These are phyloP conservation scores for Pseudomyrmex gracilis DNA, from an alignment of 1,140 invertebrate genomes.

Conservation along the genomic window DNA sequence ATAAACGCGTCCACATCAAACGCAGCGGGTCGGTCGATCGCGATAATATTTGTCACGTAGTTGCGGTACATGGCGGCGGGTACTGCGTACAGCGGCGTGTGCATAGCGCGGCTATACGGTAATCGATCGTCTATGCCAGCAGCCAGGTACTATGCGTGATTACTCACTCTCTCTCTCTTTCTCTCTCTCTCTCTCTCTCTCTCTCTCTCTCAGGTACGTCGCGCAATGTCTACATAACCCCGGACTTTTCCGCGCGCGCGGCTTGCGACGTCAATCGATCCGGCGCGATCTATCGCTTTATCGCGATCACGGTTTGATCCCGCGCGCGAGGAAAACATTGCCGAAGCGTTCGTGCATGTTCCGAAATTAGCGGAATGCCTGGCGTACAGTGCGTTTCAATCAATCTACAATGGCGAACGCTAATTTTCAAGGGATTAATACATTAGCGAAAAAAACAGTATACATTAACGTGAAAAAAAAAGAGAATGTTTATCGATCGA, in stretches of 20 bases:
- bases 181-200: too few species aligned
- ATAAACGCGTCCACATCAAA: constrained; percentile 77
- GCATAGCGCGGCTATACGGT: constrained; percentile 69
- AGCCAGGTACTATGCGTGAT: constrained; percentile 67
- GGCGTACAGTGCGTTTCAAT: background rate
- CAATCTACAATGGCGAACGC: background rate
- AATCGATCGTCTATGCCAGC: constrained; percentile 71
- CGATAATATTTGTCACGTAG: constrained; percentile 78
- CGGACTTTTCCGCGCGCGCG: constrained; percentile 59
- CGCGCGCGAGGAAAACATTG: background rate
- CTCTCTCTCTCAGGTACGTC: constrained; percentile 67
- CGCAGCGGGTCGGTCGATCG: constrained; percentile 73
- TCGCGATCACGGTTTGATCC: background rate
- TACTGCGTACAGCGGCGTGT: constrained; percentile 36
- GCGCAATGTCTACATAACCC: constrained; percentile 64
- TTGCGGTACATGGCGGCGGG: constrained; percentile 72
- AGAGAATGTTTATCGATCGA: too few species aligned
- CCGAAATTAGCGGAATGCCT: background rate
- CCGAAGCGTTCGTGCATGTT: background rate
- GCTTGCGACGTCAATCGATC: constrained; percentile 20
- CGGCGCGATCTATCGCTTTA: constrained; percentile 8
- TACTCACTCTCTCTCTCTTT: constrained; percentile 61
- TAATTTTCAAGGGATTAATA: background rate
- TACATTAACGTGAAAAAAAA: background rate
- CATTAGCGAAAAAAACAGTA: background rate